Percentiles rank a stretch among this genome's conserved stretches.
Evolutionary conservation across 2,113 vertebrate genomes (phyloP).

Genomic region (Leucosticte australis): DNA sequence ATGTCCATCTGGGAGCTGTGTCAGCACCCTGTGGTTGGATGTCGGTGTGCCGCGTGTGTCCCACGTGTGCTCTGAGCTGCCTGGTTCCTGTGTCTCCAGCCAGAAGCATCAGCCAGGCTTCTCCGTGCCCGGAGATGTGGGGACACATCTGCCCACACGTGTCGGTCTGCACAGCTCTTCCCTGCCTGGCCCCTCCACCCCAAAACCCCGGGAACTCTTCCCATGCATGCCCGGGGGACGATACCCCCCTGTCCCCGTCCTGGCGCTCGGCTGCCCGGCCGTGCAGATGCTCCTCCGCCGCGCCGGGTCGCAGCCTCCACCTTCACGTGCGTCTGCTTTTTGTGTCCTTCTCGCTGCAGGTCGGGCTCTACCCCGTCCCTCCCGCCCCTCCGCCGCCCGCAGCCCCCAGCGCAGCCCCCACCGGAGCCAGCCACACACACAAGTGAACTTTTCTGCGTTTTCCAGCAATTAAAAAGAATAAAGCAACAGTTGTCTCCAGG

Average conservation of each 20-base stretch:
- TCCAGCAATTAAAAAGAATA: constrained; percentile 70
- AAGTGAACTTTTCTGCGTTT: constrained; percentile 63
- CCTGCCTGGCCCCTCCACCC: neutral
- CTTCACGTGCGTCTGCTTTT: neutral
- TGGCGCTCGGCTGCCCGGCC: neutral
- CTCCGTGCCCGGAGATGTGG: neutral
- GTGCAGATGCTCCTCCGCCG: neutral
- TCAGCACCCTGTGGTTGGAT: rapidly evolving
- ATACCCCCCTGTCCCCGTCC: neutral
- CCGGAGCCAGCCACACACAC: constrained; percentile 49
- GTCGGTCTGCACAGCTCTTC: neutral
- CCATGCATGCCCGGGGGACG: rapidly evolving
- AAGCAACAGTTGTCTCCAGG: constrained; percentile 69
- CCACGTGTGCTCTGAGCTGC: neutral
- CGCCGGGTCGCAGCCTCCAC: neutral
- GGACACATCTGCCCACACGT: rapidly evolving
- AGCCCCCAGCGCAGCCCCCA: constrained; percentile 8
- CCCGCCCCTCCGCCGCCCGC: neutral
- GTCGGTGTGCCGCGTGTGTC: neutral
- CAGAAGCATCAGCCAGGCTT: neutral
- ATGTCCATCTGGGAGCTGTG: neutral
- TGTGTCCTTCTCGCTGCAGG: neutral
- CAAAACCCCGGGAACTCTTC: neutral
- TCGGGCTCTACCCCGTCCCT: neutral
- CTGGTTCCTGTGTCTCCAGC: neutral